Conservation (phyloP, 1,140 invertebrate species). For the Dolichoris vasculosae region DNA sequence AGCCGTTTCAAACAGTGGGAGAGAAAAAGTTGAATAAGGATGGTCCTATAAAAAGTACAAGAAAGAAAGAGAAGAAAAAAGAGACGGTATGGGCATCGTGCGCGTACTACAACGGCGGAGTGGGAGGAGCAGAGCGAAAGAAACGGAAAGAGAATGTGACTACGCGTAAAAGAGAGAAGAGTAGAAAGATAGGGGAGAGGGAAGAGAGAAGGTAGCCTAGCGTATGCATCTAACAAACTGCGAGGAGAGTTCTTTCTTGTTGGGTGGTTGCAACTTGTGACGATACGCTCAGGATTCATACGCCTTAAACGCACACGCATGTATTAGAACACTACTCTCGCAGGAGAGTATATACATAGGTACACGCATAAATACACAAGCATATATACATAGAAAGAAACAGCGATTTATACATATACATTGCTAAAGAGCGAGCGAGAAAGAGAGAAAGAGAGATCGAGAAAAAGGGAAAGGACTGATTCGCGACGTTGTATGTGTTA, state of each 20-base stretch:
- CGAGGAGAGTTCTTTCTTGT: conserved; percentile 38
- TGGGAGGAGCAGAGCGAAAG: conserved; percentile 11
- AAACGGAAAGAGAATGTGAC: not conserved
- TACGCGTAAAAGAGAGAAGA: too few species aligned
- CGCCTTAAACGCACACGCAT: not conserved
- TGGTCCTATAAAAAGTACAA: conserved; percentile 2
- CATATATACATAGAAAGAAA: not conserved
- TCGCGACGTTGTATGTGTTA: not conserved
- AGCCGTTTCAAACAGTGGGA: not conserved
- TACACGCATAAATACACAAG: too few species aligned
- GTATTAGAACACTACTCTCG: not conserved
- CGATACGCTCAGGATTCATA: conserved; percentile 17
- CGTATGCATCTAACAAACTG: conserved; percentile 42
- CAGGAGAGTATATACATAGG: not conserved
- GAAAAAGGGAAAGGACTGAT: conserved; percentile 15
- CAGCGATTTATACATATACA: not conserved
- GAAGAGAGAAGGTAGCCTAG: not conserved
- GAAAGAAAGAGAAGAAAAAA: conserved; percentile 11
- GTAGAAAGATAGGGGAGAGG: not conserved
- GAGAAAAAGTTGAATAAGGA: conserved; percentile 9
- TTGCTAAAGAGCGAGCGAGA: not conserved
- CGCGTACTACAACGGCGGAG: not conserved
- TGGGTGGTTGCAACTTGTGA: conserved; percentile 26
- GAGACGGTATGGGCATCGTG: not conserved
- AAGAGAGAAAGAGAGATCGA: not conserved